phyloP scores from a whole-genome alignment of 2,888 invertebrate species.

The Alcis repandata region DNA sequence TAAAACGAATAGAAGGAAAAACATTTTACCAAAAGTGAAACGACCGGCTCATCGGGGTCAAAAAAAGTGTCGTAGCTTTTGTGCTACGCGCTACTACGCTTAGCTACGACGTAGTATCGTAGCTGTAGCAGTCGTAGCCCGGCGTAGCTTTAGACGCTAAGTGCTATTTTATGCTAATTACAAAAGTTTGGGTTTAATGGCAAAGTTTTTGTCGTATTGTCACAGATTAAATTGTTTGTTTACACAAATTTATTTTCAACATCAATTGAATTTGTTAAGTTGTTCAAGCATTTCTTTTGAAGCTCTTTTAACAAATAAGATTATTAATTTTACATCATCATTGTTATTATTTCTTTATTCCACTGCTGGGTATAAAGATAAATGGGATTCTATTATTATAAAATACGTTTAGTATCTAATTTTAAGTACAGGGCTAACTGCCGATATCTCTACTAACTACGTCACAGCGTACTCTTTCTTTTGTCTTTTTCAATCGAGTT shows the following conservation, averaged over 20 bases:
- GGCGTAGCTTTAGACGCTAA: slow-evolving; percentile 21
- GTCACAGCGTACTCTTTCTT: no score
- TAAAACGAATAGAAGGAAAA: neutral
- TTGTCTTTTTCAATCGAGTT: no score
- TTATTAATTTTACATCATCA: no score
- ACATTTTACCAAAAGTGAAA: neutral
- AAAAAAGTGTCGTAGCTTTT: slow-evolving; percentile 17
- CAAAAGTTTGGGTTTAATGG: slow-evolving; percentile 28
- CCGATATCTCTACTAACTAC: no score
- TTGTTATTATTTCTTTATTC: no score
- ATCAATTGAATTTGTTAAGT: neutral
- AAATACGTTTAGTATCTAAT: no score
- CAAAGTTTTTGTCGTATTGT: slow-evolving; percentile 11
- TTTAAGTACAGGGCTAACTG: no score
- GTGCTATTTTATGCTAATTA: slow-evolving; percentile 27
- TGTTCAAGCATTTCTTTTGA: no score
- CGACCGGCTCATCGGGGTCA: neutral
- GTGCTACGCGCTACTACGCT: slow-evolving; percentile 12
- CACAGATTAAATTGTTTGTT: slow-evolving; percentile 12
- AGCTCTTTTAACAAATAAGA: no score
- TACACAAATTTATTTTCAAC: slow-evolving; percentile 6
- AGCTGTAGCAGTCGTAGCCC: slow-evolving; percentile 13
- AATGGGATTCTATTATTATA: no score
- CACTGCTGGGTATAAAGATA: no score
- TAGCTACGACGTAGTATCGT: slow-evolving; percentile 13